A percentile compares a stretch with the other conserved stretches of the same genome.
Evolutionary conservation across 2,797 vertebrate genomes (phyloP).

Genomic region (Pristis pectinata): DNA sequence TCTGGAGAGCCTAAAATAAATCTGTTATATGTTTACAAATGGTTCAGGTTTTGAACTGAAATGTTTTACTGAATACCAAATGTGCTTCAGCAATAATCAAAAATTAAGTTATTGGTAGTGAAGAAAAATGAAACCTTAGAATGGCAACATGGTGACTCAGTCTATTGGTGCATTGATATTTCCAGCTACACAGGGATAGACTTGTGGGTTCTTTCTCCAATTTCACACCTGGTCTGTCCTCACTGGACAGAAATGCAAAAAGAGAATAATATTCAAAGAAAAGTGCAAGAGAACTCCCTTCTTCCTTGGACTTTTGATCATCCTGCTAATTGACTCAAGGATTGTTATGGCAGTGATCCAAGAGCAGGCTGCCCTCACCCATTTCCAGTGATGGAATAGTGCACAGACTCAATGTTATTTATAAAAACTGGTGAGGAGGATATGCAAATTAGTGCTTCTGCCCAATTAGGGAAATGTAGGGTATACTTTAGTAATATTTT

Average conservation of each 20-base stretch:
- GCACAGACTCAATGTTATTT: background rate
- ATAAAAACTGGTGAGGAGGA: background rate
- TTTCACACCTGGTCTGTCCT: background rate
- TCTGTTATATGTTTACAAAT: background rate
- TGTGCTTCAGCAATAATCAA: background rate
- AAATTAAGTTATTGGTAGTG: background rate
- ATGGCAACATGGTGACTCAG: background rate
- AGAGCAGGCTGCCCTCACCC: too few relatives aligned
- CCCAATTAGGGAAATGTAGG: background rate
- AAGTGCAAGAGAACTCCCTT: background rate
- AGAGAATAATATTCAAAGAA: background rate
- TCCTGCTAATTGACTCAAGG: background rate
- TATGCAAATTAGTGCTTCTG: background rate
- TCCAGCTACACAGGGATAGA: background rate
- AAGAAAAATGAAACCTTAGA: background rate
- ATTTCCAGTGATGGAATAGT: background rate
- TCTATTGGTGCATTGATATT: background rate
- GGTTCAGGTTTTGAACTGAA: background rate
- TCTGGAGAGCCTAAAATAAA: background rate
- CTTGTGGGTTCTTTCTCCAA: background rate
- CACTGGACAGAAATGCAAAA: background rate
- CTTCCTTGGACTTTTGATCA: too few relatives aligned
- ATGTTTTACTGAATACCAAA: background rate
- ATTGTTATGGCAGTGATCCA: background rate
- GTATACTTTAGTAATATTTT: background rate